These are phyloP conservation scores for Atethmia centrago DNA, from an alignment of 2,888 invertebrate species.

Conservation along the genomic window DNA sequence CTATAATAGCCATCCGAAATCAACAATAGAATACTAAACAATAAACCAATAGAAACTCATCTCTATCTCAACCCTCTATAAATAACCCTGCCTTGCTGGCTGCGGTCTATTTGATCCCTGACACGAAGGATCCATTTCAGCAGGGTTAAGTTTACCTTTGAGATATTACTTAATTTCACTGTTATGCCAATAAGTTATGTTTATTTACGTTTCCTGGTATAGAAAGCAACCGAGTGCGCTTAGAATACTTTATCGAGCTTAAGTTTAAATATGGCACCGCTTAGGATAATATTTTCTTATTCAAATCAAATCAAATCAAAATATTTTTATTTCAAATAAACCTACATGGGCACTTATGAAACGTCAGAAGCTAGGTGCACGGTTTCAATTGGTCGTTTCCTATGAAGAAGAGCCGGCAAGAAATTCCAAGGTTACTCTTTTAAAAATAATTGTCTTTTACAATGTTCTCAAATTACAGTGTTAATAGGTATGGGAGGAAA, in stretches of 20 bases:
- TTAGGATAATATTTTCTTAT: not conserved
- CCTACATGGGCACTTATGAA: too few species aligned
- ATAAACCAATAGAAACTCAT: constrained; percentile 34
- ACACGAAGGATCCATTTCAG: constrained; percentile 36
- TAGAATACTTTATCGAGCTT: not conserved
- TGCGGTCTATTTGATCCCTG: constrained; percentile 48
- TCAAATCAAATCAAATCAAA: too few species aligned
- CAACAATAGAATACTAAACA: constrained; percentile 13
- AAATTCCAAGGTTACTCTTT: too few species aligned
- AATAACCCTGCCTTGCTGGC: constrained; percentile 36
- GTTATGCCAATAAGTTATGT: not conserved
- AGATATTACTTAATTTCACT: constrained; percentile 25
- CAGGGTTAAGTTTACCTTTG: constrained; percentile 35
- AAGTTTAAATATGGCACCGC: not conserved
- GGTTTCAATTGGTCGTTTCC: too few species aligned
- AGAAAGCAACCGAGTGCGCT: not conserved
- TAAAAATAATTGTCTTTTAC: too few species aligned
- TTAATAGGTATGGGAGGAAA: too few species aligned
- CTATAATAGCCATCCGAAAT: not conserved
- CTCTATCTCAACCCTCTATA: constrained; percentile 25
- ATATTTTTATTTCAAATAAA: too few species aligned
- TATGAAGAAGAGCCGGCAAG: too few species aligned
- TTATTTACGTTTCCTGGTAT: constrained; percentile 2
- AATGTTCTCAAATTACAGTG: too few species aligned
- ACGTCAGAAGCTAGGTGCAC: too few species aligned